Evolutionary conservation across 2,888 invertebrate genomes (phyloP).

Genomic region (Sarcophaga carnaria): DNA sequence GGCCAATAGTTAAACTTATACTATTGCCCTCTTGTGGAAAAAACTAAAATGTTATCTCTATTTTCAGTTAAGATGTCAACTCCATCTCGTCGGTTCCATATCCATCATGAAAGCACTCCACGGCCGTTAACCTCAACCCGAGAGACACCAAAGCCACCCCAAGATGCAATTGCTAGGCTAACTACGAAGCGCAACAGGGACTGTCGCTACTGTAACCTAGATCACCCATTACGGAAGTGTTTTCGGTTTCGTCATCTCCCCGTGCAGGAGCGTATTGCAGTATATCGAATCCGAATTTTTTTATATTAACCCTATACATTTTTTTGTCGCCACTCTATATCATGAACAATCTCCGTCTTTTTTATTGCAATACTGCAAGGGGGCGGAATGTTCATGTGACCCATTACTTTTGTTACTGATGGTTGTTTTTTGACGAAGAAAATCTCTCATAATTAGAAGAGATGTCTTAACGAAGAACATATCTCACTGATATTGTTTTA

Average conservation of each 20-base stretch:
- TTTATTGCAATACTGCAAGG: conserved; percentile 1
- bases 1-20: conserved; percentile 2
- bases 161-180: too few relatives aligned
- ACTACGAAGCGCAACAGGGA: neutral
- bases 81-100: neutral
- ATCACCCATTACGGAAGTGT: conserved; percentile 3
- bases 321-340: too few relatives aligned
- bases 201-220: neutral
- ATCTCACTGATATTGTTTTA: too few relatives aligned
- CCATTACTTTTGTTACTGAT: too few relatives aligned
- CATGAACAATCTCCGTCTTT: neutral
- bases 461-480: too few relatives aligned
- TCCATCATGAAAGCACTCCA: neutral
- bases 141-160: too few relatives aligned
- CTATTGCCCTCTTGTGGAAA: neutral
- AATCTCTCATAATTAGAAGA: too few relatives aligned
- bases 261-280: neutral
- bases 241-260: neutral
- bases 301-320: neutral
- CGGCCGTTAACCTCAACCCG: too few relatives aligned
- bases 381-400: neutral
- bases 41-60: neutral
- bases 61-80: neutral
- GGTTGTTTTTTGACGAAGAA: too few relatives aligned
- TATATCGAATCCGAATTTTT: neutral